These are phyloP conservation scores for Yponomeuta cagnagella DNA, from an alignment of 2,888 invertebrate genomes.

Conservation along the genomic window DNA sequence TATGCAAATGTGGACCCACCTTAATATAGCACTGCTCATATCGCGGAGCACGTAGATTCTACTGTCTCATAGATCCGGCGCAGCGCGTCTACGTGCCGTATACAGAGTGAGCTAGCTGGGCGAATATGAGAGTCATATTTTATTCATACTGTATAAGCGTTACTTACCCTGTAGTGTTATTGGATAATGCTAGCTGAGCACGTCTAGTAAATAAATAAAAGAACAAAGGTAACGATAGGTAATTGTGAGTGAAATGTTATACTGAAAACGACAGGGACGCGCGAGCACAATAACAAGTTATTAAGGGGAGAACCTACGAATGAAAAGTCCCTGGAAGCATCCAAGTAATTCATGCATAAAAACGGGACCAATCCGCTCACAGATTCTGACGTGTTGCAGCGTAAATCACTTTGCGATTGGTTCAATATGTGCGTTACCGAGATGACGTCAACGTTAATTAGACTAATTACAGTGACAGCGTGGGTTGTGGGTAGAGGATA, in stretches of 20 bases:
- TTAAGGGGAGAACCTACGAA: too few relatives aligned
- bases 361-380: too few relatives aligned
- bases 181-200: neutral
- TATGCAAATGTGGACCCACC: neutral
- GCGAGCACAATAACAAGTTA: too few relatives aligned
- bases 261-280: neutral
- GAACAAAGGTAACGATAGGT: neutral
- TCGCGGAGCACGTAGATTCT: neutral
- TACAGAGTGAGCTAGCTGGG: neutral
- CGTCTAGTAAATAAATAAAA: neutral
- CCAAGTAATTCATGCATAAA: too few relatives aligned
- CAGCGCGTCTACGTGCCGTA: neutral
- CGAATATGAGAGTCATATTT: neutral
- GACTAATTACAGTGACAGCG: too few relatives aligned
- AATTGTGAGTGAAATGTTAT: neutral
- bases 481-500: too few relatives aligned
- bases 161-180: neutral
- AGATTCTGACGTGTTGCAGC: too few relatives aligned
- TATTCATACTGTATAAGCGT: neutral
- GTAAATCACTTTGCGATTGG: too few relatives aligned
- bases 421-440: too few relatives aligned
- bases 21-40: neutral
- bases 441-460: too few relatives aligned
- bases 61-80: neutral
- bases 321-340: too few relatives aligned